Conservation (phyloP, 2,113 vertebrate genomes). For the Cisticola juncidis region DNA sequence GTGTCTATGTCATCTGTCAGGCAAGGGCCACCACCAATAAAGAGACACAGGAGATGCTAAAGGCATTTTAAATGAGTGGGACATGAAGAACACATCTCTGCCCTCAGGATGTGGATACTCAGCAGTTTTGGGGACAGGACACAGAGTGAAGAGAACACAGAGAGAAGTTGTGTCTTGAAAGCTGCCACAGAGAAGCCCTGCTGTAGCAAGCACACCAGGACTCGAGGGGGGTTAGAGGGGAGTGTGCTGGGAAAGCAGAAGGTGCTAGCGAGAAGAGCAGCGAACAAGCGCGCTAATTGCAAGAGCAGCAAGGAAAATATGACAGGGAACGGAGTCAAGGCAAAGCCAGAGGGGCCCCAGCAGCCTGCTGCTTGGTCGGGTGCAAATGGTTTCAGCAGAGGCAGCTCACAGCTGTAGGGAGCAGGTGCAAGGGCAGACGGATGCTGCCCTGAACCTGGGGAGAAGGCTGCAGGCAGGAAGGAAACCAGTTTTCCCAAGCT, state of each 20-base stretch:
- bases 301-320: conserved; percentile 66
- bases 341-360: conserved; percentile 65
- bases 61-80: background rate
- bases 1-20: background rate
- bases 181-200: background rate
- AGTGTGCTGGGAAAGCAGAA: conserved; percentile 37
- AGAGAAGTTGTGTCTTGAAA: background rate
- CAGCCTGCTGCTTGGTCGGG: conserved; percentile 69
- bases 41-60: accelerated
- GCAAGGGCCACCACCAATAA: background rate
- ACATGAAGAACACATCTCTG: background rate
- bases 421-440: conserved; percentile 75
- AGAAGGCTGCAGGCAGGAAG: conserved; percentile 76
- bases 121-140: background rate
- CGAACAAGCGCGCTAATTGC: conserved; percentile 71
- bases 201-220: background rate
- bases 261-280: background rate
- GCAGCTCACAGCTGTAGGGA: conserved; percentile 74
- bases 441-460: conserved; percentile 66
- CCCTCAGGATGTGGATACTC: accelerated
- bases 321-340: conserved; percentile 44
- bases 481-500: conserved; percentile 79
- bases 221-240: background rate
- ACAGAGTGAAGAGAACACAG: background rate
- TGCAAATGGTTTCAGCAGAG: conserved; percentile 76